Evolutionary conservation across 2,113 vertebrate species (phyloP).

Genomic region (Engystomops pustulosus): DNA sequence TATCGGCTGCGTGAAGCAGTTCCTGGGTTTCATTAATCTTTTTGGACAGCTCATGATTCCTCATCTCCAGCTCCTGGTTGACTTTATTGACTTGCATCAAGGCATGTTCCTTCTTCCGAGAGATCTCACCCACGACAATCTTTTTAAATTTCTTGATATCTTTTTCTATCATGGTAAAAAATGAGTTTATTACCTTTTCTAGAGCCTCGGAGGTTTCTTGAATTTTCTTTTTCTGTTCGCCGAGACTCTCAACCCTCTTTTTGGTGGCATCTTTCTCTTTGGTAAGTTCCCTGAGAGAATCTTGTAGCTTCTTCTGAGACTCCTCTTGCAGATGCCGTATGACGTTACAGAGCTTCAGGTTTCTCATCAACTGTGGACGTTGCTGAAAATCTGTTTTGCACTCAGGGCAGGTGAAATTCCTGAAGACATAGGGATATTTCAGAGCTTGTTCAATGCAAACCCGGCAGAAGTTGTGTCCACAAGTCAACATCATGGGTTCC

Average conservation of each 20-base stretch:
- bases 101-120: not conserved
- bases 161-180: not conserved
- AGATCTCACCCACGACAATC: not conserved
- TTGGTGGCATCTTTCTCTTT: not conserved
- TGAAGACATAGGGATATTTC: not conserved
- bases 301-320: not conserved
- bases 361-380: not conserved
- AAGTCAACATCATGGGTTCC: constrained; percentile 13
- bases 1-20: not conserved
- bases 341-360: constrained; percentile 2
- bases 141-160: not conserved
- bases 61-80: not conserved
- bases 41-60: not conserved
- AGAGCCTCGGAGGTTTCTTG: not conserved
- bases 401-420: not conserved
- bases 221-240: not conserved
- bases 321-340: not conserved
- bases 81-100: not conserved
- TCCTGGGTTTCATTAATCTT: not conserved
- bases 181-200: not conserved
- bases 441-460: not conserved
- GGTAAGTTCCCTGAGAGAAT: not conserved
- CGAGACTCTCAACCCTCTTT: not conserved
- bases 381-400: not conserved
- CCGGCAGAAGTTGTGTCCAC: constrained; percentile 20